Base-by-base conservation (phyloP, 2,113 vertebrate species). In the Perccottus glenii region DNA sequence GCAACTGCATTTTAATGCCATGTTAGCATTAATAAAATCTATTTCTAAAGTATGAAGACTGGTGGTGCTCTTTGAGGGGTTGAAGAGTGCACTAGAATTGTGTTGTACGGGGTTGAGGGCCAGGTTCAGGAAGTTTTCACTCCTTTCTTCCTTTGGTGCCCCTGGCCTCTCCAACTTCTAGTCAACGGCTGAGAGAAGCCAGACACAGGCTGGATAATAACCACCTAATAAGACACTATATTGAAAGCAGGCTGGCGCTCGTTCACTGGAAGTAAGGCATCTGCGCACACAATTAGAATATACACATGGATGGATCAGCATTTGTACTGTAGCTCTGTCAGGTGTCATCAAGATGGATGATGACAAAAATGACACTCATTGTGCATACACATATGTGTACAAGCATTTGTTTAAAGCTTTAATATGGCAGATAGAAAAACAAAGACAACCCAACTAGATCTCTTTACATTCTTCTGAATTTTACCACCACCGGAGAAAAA, bases 121-220 rank as follows among this genome's bases (percentile, higher is more conserved):
- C 63, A 60, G 70, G 82, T 82, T 83, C 82, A 90, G 89, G 88
- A 91, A 89, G 90, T 88, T 86, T 92, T 92, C 85, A 90, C 88
- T 91, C 85, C 85, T 77, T 80, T 81, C 71, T 77, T 89, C 77
- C 82, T 73, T 77, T 64, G 49, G 70, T 79, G 72, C 84, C 84
- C 78, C 81, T 87, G 84, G 86, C 79, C 83, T 88, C 76, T 82
- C 70, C 80, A 82, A 87, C 82, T 85, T 82, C 55, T 71, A 84
- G 71, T 88, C 82, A 87, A 38, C 36, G 44, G 70, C 73, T 92
- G 92, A 94, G 85, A 88, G 80, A 92, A 93, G 86, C 90, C 91
- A 93, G 91, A 88, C 81, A 45, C 87, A 70, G 70, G 79, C 81
- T 75, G 76, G 87, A 90, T 93, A 93, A 94, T 93, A 89, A 90